A percentile compares a stretch with the other conserved stretches of the same genome.
Evolutionary conservation across 2,113 vertebrate genomes (phyloP).

Genomic region (Nycticebus coucang): DNA sequence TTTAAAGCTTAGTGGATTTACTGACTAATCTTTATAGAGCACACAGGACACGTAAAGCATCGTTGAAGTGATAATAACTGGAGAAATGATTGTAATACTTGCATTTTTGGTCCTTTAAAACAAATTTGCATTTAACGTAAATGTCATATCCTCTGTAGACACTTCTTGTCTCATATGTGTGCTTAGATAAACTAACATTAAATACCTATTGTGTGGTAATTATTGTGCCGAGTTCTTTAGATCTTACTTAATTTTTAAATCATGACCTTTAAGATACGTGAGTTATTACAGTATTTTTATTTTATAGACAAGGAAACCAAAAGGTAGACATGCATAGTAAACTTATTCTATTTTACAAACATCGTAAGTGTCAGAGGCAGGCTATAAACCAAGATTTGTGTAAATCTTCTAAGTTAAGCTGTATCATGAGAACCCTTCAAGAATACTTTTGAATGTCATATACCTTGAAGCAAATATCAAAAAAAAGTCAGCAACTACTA

Average conservation of each 20-base stretch:
- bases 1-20: constrained; percentile 25
- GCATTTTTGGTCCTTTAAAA: constrained; percentile 22
- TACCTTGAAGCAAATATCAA: background rate
- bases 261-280: background rate
- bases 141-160: background rate
- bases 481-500: constrained; percentile 8
- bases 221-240: background rate
- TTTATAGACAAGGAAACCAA: background rate
- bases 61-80: constrained; percentile 21
- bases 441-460: constrained; percentile 25
- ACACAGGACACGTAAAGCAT: background rate
- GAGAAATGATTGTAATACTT: constrained; percentile 28
- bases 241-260: constrained; percentile 43
- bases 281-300: background rate
- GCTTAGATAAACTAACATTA: constrained; percentile 30
- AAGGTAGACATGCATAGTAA: background rate
- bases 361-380: background rate
- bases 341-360: background rate
- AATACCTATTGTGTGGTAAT: background rate
- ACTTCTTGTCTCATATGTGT: background rate
- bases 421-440: background rate
- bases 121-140: background rate
- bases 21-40: background rate
- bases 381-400: background rate
- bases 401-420: constrained; percentile 38